A percentile compares a stretch with the other conserved stretches of the same genome.
phyloP scores from a whole-genome alignment of 2,113 vertebrate genomes.

The Peromyscus polionotus region DNA sequence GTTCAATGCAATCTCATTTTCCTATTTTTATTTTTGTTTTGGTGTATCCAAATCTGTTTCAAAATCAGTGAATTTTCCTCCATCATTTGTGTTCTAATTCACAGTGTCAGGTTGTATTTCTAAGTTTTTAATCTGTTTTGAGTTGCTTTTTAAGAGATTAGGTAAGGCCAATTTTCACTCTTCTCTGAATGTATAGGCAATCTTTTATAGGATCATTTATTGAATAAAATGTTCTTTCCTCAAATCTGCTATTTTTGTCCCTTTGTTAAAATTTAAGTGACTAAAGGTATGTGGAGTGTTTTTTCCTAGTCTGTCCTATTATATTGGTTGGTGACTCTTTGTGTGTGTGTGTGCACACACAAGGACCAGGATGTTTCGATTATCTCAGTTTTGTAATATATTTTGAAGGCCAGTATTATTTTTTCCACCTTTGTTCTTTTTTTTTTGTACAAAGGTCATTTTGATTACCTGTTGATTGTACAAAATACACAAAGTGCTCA shows the following conservation, averaged over 20 bases:
- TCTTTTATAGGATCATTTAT: not conserved
- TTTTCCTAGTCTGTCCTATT: not conserved
- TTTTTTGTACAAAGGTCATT: not conserved
- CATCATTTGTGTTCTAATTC: not conserved
- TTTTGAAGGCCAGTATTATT: not conserved
- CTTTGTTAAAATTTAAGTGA: not conserved
- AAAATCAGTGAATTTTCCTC: not conserved
- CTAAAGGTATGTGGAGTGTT: not conserved
- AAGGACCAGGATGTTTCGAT: not conserved
- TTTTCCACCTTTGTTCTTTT: not conserved
- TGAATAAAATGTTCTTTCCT: not conserved
- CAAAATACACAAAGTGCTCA: not conserved
- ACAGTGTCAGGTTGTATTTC: not conserved
- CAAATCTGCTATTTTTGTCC: not conserved
- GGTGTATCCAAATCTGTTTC: not conserved
- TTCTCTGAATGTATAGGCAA: not conserved
- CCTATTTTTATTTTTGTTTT: not conserved
- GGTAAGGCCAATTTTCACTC: not conserved
- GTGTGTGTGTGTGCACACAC: not conserved
- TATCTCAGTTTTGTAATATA: not conserved
- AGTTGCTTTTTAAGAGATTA: not conserved
- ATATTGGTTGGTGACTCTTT: not conserved
- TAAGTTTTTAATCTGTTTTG: not conserved
- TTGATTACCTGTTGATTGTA: not conserved
- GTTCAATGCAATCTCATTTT: not conserved